Conservation (phyloP, 2,797 vertebrate species). For the Fringilla coelebs region DNA sequence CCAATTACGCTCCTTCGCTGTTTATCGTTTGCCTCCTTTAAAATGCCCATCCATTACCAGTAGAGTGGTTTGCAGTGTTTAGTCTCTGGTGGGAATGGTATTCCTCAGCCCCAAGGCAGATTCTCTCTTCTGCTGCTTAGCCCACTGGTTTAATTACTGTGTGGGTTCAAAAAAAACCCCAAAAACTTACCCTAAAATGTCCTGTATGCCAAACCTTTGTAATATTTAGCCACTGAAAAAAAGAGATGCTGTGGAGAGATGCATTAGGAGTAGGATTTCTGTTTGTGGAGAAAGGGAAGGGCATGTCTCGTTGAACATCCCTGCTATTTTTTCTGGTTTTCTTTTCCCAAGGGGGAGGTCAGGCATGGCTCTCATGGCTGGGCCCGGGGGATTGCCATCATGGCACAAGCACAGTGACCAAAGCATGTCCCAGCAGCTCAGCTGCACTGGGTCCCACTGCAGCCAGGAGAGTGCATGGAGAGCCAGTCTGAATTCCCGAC, state of each 20-base stretch:
- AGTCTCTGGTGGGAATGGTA: conserved; percentile 67
- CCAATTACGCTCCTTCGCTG: conserved; percentile 51
- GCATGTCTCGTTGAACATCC: rapidly evolving
- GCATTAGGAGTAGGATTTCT: background rate
- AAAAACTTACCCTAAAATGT: background rate
- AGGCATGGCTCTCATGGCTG: background rate
- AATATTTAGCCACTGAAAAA: conserved; percentile 16
- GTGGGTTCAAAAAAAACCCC: background rate
- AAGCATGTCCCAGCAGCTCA: rapidly evolving
- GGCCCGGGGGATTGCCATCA: rapidly evolving
- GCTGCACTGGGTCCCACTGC: rapidly evolving
- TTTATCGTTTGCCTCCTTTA: conserved; percentile 63
- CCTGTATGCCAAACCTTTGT: conserved; percentile 40
- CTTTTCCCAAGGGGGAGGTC: background rate
- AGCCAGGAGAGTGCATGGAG: background rate
- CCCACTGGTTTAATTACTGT: conserved; percentile 53
- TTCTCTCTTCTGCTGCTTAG: conserved; percentile 55
- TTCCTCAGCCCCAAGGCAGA: conserved; percentile 47
- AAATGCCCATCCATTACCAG: conserved; percentile 63
- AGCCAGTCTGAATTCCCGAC: background rate
- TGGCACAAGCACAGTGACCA: background rate
- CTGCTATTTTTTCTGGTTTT: background rate
- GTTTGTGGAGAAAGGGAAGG: background rate
- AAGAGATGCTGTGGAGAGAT: background rate
- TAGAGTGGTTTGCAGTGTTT: conserved; percentile 70